Evolutionary conservation across 2,797 vertebrate genomes (phyloP).

Genomic region (Tadarida brasiliensis): DNA sequence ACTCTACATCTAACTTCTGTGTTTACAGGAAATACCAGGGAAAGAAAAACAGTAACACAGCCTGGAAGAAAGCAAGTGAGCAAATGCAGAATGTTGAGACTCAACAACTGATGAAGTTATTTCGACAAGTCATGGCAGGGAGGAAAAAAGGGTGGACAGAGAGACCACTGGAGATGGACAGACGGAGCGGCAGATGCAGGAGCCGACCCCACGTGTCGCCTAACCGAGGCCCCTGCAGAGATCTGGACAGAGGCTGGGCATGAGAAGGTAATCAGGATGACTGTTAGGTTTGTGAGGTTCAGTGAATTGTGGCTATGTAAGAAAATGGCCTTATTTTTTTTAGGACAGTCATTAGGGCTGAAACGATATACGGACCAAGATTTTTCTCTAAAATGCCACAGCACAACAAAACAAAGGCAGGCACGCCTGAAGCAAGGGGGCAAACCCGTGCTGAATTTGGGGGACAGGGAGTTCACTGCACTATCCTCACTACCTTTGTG

Average conservation of each 20-base stretch:
- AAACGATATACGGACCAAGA: not conserved
- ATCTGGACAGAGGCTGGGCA: too few relatives aligned
- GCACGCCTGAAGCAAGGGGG: not conserved
- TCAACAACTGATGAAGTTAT: not conserved
- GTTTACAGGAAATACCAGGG: not conserved
- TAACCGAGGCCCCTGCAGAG: rapidly evolving
- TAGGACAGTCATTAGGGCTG: not conserved
- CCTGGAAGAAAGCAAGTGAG: not conserved
- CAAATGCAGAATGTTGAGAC: not conserved
- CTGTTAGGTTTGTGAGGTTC: rapidly evolving
- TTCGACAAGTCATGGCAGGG: rapidly evolving
- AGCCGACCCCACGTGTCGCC: rapidly evolving
- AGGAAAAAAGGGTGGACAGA: rapidly evolving
- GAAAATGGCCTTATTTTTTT: not conserved
- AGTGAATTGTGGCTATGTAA: not conserved
- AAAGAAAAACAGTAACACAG: not conserved
- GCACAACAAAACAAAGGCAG: not conserved
- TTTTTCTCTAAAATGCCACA: not conserved
- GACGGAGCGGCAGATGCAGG: rapidly evolving
- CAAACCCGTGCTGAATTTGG: not conserved
- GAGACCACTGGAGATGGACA: not conserved
- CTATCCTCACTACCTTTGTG: not conserved
- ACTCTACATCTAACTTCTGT: not conserved
- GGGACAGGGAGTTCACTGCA: rapidly evolving
- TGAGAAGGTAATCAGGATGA: not conserved